Base-by-base conservation (phyloP, 1,140 invertebrate species). In the Nephotettix cincticeps region DNA sequence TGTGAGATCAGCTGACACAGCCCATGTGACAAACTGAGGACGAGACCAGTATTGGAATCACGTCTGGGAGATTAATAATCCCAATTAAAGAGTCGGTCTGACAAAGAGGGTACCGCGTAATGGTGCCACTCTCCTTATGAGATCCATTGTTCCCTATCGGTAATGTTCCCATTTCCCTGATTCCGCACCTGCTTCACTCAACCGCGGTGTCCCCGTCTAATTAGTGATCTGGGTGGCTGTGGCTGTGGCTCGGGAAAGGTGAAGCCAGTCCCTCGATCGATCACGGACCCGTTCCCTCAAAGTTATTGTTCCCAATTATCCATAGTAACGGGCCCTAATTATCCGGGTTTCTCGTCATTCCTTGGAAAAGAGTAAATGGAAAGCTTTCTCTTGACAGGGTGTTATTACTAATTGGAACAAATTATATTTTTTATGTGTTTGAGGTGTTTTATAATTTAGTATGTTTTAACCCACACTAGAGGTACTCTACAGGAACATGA, bases 181-280 rank as follows among this genome's bases (percentile, higher is more conserved):
- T 19, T 51, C 47, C 21, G 21, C 47, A 51, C 47, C 47, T 51
- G 47, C 4, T 40, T 6, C 36, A 9, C 6, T 17, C 36, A 6
- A 40, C 36, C 6, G 36, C 14, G 43, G 71, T 70, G 21, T 63
- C 25, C 54, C 25, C 54, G n/a, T 28, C 68, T 67, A 56, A 27
- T 36, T 32, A 43, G 61, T 25, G 4, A 28, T 36, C n/a, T n/a
- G n/a, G n/a, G n/a, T n/a, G n/a, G n/a, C n/a, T n/a, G n/a, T n/a
- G n/a, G n/a, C n/a, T n/a, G n/a, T n/a, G n/a, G n/a, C n/a, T n/a
- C 51, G 70, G 40, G 43, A 32, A 14, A 3, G 27, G 70, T 67
- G 45, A 63, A 66, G 63, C 28, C 19, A 30, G 40, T 36, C 54
- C 6, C 32, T 40, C 63, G 32, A 28, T 71, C 43, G 28, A 68